Base-by-base conservation (phyloP, 2,113 vertebrate genomes). In the Sterrhoptilus dennistouni region DNA sequence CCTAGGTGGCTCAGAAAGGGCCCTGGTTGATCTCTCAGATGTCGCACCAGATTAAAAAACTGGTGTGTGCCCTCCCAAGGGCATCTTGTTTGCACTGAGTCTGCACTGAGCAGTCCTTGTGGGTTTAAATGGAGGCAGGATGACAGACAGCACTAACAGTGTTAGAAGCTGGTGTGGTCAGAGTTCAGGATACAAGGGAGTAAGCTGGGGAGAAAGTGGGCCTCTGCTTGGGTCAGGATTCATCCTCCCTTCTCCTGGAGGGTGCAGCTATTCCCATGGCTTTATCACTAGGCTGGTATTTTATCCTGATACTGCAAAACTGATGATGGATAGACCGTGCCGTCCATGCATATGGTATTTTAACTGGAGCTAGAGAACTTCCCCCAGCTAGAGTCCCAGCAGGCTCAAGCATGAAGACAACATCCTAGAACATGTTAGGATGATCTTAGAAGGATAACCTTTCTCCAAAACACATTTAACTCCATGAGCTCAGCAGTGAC, bases 331-430 rank as follows among this genome's bases (percentile, higher is more conserved):
- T 17, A 66, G 36, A 35, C 22, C 0, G 0, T 57, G 14, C 9
- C 13, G 28, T 21, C 21, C 1, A 7, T 12, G 28, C 0, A 0
- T 42, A 40, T 16, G 9, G 1, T 33, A 40, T 61, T 91, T 83
- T 70, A 79, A 85, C 13, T 70, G 70, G 29, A 90, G 45, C 28
- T 61, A 20, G 19, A 90, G 24, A 36, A 42, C 50, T 94, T 38
- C 14, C 21, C 13, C 23, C 27, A 13, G 11, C 52, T 59, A n/a
- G 19, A 64, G 59, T 81, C 20, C 28, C 45, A 40, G 35, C 21
- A 38, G 35, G 40, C 42, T 76, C 53, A 81, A 28, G 28, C 36
- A 16, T 45, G 38, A 75, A 22, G 42, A 82, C 20, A 72, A 27
- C n/a, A 40, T 5, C 17, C 18, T 64, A 17, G 7, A 33, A 19